Evolutionary conservation across 2,888 invertebrate species (phyloP).

Genomic region (Venustoraphidia nigricollis): DNA sequence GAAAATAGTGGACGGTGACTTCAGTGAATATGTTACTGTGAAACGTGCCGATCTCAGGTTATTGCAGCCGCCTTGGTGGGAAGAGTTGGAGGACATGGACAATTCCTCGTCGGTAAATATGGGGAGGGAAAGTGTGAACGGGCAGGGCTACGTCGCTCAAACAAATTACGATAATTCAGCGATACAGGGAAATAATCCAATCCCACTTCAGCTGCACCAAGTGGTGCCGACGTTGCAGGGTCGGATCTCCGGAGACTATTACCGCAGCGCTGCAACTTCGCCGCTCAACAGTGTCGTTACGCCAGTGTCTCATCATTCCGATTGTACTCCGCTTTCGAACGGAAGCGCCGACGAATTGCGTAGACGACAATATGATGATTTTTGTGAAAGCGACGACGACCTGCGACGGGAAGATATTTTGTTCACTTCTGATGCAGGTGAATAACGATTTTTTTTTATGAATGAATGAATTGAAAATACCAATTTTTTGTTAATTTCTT

Average conservation of each 20-base stretch:
- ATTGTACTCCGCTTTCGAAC: constrained; percentile 39
- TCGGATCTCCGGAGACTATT: constrained; percentile 27
- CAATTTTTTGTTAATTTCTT: background rate
- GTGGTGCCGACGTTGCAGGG: constrained; percentile 23
- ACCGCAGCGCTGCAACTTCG: constrained; percentile 39
- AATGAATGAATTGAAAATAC: background rate
- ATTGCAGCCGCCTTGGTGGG: constrained; percentile 90
- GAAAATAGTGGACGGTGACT: constrained; percentile 33
- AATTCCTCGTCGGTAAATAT: constrained; percentile 6
- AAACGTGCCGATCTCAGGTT: constrained; percentile 82
- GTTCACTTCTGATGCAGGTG: constrained; percentile 60
- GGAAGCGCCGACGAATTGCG: constrained; percentile 45
- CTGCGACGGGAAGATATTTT: constrained; percentile 73
- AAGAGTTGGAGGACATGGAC: constrained; percentile 66
- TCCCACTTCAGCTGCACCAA: constrained; percentile 23
- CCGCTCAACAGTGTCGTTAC: constrained; percentile 37
- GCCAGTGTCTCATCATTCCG: constrained; percentile 26
- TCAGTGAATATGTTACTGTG: constrained; percentile 44
- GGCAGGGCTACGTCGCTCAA: background rate
- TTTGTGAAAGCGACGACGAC: constrained; percentile 82
- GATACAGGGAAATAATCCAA: constrained; percentile 1
- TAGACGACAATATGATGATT: constrained; percentile 54
- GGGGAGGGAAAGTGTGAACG: constrained; percentile 2
- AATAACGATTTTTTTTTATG: constrained; percentile 8
- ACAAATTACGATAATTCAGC: too few relatives aligned